Evolutionary conservation across 2,113 vertebrate species (phyloP).

Genomic region (Oreochromis spilurus): DNA sequence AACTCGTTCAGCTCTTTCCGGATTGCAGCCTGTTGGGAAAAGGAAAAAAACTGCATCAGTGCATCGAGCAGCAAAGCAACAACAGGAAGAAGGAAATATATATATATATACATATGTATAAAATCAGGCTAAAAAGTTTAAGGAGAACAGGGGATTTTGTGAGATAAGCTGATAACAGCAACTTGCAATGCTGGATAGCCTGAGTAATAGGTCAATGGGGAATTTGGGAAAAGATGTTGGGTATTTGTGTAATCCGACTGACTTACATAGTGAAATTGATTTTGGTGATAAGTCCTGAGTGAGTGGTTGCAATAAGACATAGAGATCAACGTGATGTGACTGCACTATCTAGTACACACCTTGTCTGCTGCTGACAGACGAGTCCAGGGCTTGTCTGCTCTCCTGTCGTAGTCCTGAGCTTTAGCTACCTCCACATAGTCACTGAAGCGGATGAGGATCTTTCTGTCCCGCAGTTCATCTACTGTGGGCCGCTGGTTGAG

Average conservation of each 20-base stretch:
- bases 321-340: neutral
- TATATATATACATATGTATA: neutral
- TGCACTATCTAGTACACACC: constrained; percentile 64
- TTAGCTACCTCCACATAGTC: constrained; percentile 98
- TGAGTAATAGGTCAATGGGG: neutral
- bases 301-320: neutral
- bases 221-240: neutral
- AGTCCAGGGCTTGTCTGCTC: constrained; percentile 98
- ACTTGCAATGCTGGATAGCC: neutral
- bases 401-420: constrained; percentile 97
- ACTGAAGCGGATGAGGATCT: constrained; percentile 98
- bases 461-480: constrained; percentile 93
- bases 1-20: constrained; percentile 98
- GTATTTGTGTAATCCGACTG: neutral
- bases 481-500: constrained; percentile 97
- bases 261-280: neutral
- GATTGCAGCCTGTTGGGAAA: constrained; percentile 84
- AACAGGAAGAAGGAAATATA: neutral
- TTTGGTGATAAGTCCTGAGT: neutral
- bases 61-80: constrained; percentile 2
- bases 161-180: constrained; percentile 7
- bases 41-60: constrained; percentile 16
- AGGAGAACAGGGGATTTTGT: neutral
- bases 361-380: constrained; percentile 95
- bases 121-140: neutral